Evolutionary conservation across 2,888 invertebrate genomes (phyloP).

Genomic region (Anarsia innoxiella): DNA sequence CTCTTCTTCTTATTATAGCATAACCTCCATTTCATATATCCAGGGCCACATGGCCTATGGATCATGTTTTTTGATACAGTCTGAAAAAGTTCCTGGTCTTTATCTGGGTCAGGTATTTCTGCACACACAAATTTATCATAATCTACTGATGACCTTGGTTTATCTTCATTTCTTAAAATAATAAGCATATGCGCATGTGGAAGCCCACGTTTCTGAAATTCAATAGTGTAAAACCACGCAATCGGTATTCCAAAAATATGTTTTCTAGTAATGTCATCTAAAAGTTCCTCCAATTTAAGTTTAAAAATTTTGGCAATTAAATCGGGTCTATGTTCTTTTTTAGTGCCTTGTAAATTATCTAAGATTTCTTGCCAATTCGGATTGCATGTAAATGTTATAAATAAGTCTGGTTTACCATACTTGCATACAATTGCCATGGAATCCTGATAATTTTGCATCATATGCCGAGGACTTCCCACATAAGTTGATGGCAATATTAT

Average conservation of each 20-base stretch:
- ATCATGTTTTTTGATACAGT: conserved; percentile 18
- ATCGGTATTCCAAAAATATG: conserved; percentile 20
- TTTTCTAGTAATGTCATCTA: conserved; percentile 18
- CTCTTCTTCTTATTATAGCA: conserved; percentile 27
- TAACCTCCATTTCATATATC: conserved; percentile 26
- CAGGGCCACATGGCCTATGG: conserved; percentile 18
- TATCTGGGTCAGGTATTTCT: conserved; percentile 17
- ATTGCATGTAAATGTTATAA: conserved; percentile 52
- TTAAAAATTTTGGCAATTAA: conserved; percentile 36
- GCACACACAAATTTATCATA: conserved; percentile 18
- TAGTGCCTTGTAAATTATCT: conserved; percentile 28
- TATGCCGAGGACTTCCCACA: conserved; percentile 18
- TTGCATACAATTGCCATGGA: conserved; percentile 47
- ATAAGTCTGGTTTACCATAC: conserved; percentile 46
- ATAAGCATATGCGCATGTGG: conserved; percentile 25
- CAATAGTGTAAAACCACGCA: conserved; percentile 24
- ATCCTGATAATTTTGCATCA: conserved; percentile 42
- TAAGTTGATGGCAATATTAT: conserved; percentile 38
- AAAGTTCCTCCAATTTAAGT: conserved; percentile 26
- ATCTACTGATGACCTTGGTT: conserved; percentile 19
- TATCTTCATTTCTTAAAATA: conserved; percentile 22
- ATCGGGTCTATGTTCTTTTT: conserved; percentile 27
- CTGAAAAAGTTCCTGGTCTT: conserved; percentile 17
- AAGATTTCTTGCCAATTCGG: conserved; percentile 44
- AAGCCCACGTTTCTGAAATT: conserved; percentile 32